phyloP scores from a whole-genome alignment of 2,888 invertebrate species.

The Cenopis cana region DNA sequence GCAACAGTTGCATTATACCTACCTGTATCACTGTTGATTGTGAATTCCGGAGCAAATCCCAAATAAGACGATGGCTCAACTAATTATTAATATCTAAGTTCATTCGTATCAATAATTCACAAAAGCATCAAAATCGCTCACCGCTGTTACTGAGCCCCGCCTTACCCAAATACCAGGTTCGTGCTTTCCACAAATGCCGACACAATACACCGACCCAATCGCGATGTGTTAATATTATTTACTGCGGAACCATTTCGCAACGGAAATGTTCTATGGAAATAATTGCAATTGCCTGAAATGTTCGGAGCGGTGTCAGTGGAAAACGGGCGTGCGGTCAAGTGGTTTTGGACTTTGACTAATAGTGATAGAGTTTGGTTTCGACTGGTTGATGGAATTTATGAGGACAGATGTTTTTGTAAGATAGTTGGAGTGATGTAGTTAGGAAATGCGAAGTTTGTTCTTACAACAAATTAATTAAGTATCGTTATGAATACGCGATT shows the following conservation, averaged over 20 bases:
- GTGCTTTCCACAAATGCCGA: conserved; percentile 78
- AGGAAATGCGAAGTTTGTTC: conserved; percentile 9
- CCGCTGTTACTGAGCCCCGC: conserved; percentile 54
- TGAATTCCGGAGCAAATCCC: neutral
- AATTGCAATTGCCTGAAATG: conserved; percentile 35
- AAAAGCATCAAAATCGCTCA: conserved; percentile 5
- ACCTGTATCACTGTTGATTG: neutral
- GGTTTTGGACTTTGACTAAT: conserved; percentile 4
- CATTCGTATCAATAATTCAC: neutral
- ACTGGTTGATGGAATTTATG: conserved; percentile 9
- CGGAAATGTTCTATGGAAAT: conserved; percentile 40
- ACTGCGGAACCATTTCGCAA: conserved; percentile 71
- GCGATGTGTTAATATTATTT: conserved; percentile 84
- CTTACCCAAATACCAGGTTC: conserved; percentile 72
- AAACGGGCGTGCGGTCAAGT: conserved; percentile 20
- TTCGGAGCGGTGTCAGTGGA: conserved; percentile 25
- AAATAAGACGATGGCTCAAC: neutral
- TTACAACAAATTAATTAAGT: conserved; percentile 1
- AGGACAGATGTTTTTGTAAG: conserved; percentile 16
- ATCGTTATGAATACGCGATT: neutral
- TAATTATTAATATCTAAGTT: neutral
- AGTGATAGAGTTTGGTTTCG: conserved; percentile 1
- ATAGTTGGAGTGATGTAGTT: conserved; percentile 14
- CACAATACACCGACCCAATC: conserved; percentile 61
- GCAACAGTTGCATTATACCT: no score